Conservation (phyloP, 2,888 invertebrate species). For the Ennomos erosarius region DNA sequence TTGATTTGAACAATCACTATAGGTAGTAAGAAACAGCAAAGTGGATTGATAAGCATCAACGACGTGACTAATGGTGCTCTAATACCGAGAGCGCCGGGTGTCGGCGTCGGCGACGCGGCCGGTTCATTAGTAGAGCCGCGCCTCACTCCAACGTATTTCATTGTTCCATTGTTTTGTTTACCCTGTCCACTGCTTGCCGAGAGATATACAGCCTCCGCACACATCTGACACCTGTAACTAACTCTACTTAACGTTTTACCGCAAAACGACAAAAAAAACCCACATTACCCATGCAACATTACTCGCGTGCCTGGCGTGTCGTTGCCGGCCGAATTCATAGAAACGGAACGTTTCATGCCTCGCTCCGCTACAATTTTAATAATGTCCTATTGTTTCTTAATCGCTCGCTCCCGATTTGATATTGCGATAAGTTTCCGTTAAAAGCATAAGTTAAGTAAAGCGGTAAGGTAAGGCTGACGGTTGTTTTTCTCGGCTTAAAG, state of each 20-base stretch:
- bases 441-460: slow-evolving; percentile 72
- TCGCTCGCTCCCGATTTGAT: slow-evolving; percentile 73
- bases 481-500: slow-evolving; percentile 66
- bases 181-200: slow-evolving; percentile 56
- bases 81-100: slow-evolving; percentile 16
- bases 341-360: slow-evolving; percentile 72
- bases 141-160: slow-evolving; percentile 67
- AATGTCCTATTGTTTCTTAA: slow-evolving; percentile 81
- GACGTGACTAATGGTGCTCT: slow-evolving; percentile 30
- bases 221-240: slow-evolving; percentile 57
- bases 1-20: slow-evolving; percentile 4
- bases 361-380: slow-evolving; percentile 74
- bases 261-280: slow-evolving; percentile 37
- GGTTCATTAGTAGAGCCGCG: slow-evolving; percentile 69
- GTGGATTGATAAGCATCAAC: slow-evolving; percentile 27
- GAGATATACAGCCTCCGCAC: slow-evolving; percentile 59
- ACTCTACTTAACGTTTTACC: slow-evolving; percentile 44
- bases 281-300: slow-evolving; percentile 40
- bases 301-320: slow-evolving; percentile 38
- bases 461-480: slow-evolving; percentile 64
- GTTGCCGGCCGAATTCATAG: slow-evolving; percentile 53
- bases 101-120: slow-evolving; percentile 28
- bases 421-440: slow-evolving; percentile 75
- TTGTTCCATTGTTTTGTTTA: slow-evolving; percentile 69
- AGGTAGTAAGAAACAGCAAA: slow-evolving; percentile 15